Base-by-base conservation (phyloP, 2,113 vertebrate species). In the Xiphophorus hellerii region DNA sequence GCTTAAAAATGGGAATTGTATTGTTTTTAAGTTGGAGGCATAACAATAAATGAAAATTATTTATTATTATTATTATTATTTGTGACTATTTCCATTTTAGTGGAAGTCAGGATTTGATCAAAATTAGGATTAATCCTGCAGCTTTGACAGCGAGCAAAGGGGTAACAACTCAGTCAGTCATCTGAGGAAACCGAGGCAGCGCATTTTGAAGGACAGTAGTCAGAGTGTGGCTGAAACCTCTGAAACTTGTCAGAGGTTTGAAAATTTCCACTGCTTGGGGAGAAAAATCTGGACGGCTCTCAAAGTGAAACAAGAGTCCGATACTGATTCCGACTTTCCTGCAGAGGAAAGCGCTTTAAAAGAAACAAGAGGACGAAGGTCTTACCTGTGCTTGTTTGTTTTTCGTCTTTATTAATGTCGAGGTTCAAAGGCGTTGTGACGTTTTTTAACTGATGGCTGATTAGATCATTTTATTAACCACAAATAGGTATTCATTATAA, bases 181-280 rank as follows among this genome's bases (percentile, higher is more conserved):
- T 20, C 63, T 35, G 67, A 39, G 51, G 54, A 64, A 65, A 67
- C 70, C 68, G 73, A 65, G 58, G 51, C n/a, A 11, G 25, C 66
- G 67, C 65, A 27, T 74, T 76, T 48, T 48, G 44, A 74, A 71
- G 48, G 73, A 62, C 72, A 61, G 15, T 17, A 20, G 62, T 61
- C 68, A 28, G 69, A 63, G 64, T 72, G 35, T 61, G 13, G n/a
- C n/a, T 58, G 10, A 42, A 37, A 37, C 35, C 61, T 12, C 25
- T 39, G 25, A 25, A 33, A 67, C 31, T n/a, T 69, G 35, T 66
- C 44, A 48, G 44, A 22, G 44, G 20, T 15, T 22, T 27, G 8
- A 31, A 51, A 70, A 60, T 70, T 28, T 14, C 62, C 66, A 28
- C 64, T 28, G 66, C 51, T 48, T 42, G 14, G 39, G 39, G 39